Conservation (phyloP, 2,888 invertebrate genomes). For the Acheta domesticus region DNA sequence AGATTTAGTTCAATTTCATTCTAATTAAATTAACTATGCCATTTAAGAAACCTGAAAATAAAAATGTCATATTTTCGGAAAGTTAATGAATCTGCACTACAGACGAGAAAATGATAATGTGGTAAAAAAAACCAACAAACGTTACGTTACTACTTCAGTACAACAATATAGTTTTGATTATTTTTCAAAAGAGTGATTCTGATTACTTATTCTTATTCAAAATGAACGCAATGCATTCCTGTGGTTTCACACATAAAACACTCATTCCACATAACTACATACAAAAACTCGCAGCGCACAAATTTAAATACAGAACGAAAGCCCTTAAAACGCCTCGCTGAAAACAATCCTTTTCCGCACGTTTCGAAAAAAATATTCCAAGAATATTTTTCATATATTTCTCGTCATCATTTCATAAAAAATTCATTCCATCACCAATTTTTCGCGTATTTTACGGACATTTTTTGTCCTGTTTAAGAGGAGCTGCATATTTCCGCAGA, state of each 20-base stretch:
- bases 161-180: too few relatives aligned
- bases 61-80: too few relatives aligned
- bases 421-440: slow-evolving; percentile 1
- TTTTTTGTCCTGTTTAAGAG: neutral
- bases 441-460: slow-evolving; percentile 1
- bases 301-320: slow-evolving; percentile 18
- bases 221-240: neutral
- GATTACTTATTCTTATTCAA: neutral
- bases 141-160: too few relatives aligned
- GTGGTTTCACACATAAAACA: neutral
- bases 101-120: too few relatives aligned
- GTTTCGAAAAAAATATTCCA: neutral
- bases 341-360: neutral
- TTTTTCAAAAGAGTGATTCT: too few relatives aligned
- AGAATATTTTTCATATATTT: slow-evolving; percentile 18
- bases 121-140: too few relatives aligned
- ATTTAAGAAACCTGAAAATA: too few relatives aligned
- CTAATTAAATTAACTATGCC: too few relatives aligned
- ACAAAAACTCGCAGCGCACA: neutral
- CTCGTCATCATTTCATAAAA: slow-evolving; percentile 4
- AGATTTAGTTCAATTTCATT: too few relatives aligned
- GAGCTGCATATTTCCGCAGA: neutral
- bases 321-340: slow-evolving; percentile 5
- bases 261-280: neutral
- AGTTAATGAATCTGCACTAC: too few relatives aligned